Conservation (phyloP, 2,797 vertebrate genomes). For the Alfaro cultratus region DNA sequence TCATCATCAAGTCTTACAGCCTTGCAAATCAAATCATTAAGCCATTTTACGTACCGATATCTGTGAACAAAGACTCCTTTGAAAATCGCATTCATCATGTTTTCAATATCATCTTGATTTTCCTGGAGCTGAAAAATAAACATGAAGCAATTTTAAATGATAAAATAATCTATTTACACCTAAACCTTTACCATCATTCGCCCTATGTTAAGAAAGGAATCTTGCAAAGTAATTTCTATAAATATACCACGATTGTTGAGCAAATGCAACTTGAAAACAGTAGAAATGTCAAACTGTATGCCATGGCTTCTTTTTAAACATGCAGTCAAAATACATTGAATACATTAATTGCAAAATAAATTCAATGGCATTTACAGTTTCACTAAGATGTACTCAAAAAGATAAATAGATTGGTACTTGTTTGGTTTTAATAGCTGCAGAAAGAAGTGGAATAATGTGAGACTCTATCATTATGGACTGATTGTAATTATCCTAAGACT, state of each 20-base stretch:
- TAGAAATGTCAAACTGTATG: neutral
- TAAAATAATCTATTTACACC: neutral
- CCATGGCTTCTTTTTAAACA: neutral
- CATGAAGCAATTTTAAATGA: slow-evolving; percentile 7
- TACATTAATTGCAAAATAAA: neutral
- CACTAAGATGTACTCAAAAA: too few relatives aligned
- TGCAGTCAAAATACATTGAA: neutral
- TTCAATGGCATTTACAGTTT: too few relatives aligned
- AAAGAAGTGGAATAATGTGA: neutral
- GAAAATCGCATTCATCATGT: slow-evolving; percentile 99
- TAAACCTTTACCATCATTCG: neutral
- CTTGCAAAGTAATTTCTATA: neutral
- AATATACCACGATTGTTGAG: neutral
- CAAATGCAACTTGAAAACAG: neutral
- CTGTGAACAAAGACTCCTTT: slow-evolving; percentile 98
- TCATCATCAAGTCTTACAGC: slow-evolving; percentile 16
- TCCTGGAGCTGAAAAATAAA: slow-evolving; percentile 91
- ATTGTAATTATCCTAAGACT: neutral
- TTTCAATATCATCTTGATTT: slow-evolving; percentile 99
- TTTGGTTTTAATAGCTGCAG: neutral
- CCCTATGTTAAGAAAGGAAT: neutral
- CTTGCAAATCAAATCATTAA: neutral
- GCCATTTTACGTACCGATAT: slow-evolving; percentile 85
- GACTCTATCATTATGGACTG: neutral
- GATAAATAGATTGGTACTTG: neutral